Evolutionary conservation across 2,113 vertebrate species (phyloP).

Genomic region (Rhegmatorhina hoffmannsi): DNA sequence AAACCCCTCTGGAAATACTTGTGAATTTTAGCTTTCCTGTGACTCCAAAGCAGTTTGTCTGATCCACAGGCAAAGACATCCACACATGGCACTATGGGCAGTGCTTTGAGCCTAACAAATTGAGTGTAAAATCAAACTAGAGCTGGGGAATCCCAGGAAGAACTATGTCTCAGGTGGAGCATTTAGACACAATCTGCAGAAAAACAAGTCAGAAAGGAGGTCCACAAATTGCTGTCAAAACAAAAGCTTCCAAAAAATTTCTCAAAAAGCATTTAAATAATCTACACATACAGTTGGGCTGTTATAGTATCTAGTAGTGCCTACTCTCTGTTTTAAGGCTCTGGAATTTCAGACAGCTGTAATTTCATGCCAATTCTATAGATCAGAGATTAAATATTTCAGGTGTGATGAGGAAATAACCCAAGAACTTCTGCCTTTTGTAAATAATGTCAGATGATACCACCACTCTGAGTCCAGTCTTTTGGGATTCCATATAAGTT

Average conservation of each 20-base stretch:
- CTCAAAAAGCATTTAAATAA: not conserved
- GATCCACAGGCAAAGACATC: not conserved
- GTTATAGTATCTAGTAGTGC: not conserved
- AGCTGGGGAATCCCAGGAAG: not conserved
- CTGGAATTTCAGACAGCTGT: not conserved
- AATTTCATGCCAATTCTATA: not conserved
- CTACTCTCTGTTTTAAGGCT: not conserved
- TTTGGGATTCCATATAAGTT: not conserved
- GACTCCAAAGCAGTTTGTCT: not conserved
- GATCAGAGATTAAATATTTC: not conserved
- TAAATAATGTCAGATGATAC: not conserved
- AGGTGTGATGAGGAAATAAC: not conserved
- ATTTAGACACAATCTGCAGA: not conserved
- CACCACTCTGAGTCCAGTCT: accelerated
- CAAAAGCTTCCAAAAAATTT: not conserved
- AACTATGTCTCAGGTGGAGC: not conserved
- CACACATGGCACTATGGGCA: not conserved
- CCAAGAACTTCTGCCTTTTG: not conserved
- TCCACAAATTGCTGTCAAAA: not conserved
- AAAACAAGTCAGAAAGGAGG: not conserved
- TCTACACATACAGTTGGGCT: not conserved
- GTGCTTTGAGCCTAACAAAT: not conserved
- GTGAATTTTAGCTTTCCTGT: not conserved
- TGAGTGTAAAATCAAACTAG: not conserved
- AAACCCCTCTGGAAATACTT: not conserved